A percentile compares a stretch with the other conserved stretches of the same genome.
Evolutionary conservation across 2,797 vertebrate species (phyloP).

Genomic region (Catharus ustulatus): DNA sequence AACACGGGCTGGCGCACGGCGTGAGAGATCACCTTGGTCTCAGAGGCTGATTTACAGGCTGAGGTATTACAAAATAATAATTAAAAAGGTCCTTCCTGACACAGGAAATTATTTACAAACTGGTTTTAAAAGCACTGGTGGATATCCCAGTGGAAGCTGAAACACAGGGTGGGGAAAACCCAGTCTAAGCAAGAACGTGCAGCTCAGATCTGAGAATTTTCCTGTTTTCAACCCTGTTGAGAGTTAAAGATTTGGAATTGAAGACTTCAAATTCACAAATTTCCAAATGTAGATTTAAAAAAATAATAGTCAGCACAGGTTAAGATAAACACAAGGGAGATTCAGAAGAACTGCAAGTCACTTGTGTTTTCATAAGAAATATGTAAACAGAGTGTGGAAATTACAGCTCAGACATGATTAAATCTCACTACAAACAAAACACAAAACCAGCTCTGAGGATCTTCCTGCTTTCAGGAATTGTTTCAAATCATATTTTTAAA

Average conservation of each 20-base stretch:
- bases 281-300: not conserved
- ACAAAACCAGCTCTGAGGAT: not conserved
- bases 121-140: not conserved
- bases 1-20: constrained; percentile 94
- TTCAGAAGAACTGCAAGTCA: not conserved
- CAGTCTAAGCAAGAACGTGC: fast-evolving
- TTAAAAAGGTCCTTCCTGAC: not conserved
- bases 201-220: not conserved
- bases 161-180: not conserved
- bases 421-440: not conserved
- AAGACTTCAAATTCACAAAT: not conserved
- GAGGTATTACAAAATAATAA: not conserved
- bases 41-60: constrained; percentile 95
- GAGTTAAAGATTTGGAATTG: not conserved
- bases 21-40: constrained; percentile 88
- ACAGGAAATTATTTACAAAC: not conserved
- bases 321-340: not conserved
- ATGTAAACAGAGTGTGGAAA: not conserved
- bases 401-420: not conserved
- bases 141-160: not conserved
- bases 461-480: not conserved
- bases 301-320: not conserved
- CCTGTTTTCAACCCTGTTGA: constrained; percentile 80
- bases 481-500: not conserved
- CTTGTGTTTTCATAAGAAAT: not conserved